Evolutionary conservation across 2,797 vertebrate species (phyloP), one percentile per base, ranked within the genome.

Genomic region (Kryptolebias ocellatus): DNA sequence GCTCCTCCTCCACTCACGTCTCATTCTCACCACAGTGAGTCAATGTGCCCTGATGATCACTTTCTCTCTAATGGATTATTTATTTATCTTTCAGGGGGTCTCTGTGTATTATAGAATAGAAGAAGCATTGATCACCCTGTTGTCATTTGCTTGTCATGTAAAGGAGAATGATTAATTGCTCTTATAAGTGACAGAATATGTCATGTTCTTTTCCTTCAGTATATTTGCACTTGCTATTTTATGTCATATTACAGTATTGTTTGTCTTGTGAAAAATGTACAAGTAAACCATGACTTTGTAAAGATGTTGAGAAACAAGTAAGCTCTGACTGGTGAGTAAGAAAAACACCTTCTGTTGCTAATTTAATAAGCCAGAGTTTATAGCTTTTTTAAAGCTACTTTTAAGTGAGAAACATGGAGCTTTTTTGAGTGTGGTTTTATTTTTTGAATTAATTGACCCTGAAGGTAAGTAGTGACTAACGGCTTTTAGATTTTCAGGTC

Each of bases 301-400:
- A 94, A 94, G 94, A 94, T 95, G 94, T 95, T 95, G 93, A 94
- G 93, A 94, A 94, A 94, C 93, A 94, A 93, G 93, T 94, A 94
- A 94, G 91, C 93, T 91, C 92, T 93, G 90, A 90, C 89, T 94
- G 94, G 94, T 94, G 94, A 95, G 94, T 94, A 94, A 93, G 91
- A 94, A 92, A 90, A 93, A 93, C 89, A 82, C 91, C 94, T 94
- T 94, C 93, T 90, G 94, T 94, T 95, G 93, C 93, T 94, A 94
- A 94, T 83, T 87, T 87, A 87, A 90, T 85, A 87, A 92, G 84
- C 92, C 79, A 70, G 79, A 89, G 82, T 85, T 86, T 81, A 90
- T 92, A 71, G 80, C 89, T 87, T 85, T 87, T 87, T 75, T 65
- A 88, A 91, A 87, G 87, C 89, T 92, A 83, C 91, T 86, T 89